Evolutionary conservation across 53 echinoderm and acorn worm species (phyloP), one percentile per base, ranked within the genome.

Genomic region (Holothuria scabra): DNA sequence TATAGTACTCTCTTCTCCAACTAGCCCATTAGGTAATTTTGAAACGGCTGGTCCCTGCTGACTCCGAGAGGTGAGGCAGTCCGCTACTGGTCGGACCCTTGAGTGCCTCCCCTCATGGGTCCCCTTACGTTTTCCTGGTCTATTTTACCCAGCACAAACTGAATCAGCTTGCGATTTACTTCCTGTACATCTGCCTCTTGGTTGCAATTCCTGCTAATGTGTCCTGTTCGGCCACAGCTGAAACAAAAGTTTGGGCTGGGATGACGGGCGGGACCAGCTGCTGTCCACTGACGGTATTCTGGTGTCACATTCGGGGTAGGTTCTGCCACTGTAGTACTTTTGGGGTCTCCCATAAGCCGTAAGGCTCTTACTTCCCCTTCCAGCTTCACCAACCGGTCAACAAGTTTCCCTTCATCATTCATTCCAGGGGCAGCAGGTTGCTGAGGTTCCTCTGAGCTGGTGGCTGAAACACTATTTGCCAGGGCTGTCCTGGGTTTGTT

Each of bases 211-310:
- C 76, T 28, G 28, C 57, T 52, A 56, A 55, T 76, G 29, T 76
- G 76, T 19, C 76, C 76, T 13, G 31, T 25, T n/a, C n/a, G n/a
- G n/a, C n/a, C n/a, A 55, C 76, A 76, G 4, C 12, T 16, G 28
- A 76, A 76, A 25, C 57, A 76, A 76, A 76, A 69, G 37, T 37
- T 24, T 8, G 70, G 70, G 25, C 38, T 69, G 20, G 28, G 16
- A 11, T 16, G 28, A 10, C 70, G 28, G 38, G 38, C 19, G 24
- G 28, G 13, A 5, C 41, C n/a, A n/a, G n/a, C 70, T n/a, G 41
- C 41, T 5, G 70, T 69, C 70, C 70, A 37, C n/a, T 69, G 70
- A 11, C 70, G 38, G 38, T 69, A 69, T 16, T 69, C 70, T 12
- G 21, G 18, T 28, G 70, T 48, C 48, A 48, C 12, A 48, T 1